Percentiles rank a stretch among this genome's conserved stretches.
Evolutionary conservation across 2,797 vertebrate genomes (phyloP).

Genomic region (Petrocephalus sullivani): DNA sequence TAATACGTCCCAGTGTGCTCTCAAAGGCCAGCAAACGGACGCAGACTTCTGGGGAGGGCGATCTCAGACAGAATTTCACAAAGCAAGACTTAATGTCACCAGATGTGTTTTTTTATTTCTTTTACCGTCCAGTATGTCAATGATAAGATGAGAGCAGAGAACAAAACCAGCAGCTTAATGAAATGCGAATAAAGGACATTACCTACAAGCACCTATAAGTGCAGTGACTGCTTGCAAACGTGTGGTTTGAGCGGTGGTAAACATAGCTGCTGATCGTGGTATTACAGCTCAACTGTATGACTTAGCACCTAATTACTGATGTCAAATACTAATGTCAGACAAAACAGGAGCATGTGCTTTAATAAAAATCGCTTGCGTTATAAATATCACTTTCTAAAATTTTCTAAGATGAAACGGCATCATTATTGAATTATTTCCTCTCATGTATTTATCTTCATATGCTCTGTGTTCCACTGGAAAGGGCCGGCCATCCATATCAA

Average conservation of each 20-base stretch:
- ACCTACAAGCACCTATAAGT: no score
- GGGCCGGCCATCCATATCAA: neutral
- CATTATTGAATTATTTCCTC: no score
- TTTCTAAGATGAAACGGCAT: neutral
- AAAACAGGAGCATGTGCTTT: constrained; percentile 20
- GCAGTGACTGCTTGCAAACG: neutral
- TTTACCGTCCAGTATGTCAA: neutral
- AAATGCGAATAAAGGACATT: no score
- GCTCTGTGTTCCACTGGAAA: neutral
- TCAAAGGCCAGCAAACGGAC: neutral
- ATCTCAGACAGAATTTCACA: neutral
- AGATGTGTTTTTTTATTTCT: neutral
- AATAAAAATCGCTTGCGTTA: neutral
- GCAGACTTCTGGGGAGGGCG: neutral
- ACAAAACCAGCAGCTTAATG: no score
- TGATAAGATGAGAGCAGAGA: no score
- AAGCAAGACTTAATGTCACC: no score
- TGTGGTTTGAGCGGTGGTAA: neutral
- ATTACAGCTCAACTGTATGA: neutral
- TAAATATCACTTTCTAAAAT: neutral
- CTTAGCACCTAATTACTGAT: neutral
- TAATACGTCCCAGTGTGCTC: neutral
- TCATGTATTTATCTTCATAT: neutral
- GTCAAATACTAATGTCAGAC: neutral
- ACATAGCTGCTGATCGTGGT: neutral